Percentiles rank a stretch among this genome's conserved stretches.
phyloP scores from a whole-genome alignment of 2,797 vertebrate species.

The Phataginus tetradactyla region DNA sequence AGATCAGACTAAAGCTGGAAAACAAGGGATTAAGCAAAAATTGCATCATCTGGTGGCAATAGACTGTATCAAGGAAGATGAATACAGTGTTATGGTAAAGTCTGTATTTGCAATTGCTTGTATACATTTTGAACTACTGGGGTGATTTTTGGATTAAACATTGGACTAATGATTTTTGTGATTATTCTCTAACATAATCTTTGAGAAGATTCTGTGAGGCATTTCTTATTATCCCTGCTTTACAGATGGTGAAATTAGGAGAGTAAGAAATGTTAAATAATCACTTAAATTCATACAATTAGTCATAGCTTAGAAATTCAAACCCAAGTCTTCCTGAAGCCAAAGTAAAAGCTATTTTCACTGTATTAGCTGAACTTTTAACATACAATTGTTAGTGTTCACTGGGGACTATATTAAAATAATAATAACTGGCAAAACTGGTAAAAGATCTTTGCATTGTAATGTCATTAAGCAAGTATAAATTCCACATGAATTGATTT shows the following conservation, averaged over 20 bases:
- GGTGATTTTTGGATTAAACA: neutral
- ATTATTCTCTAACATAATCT: neutral
- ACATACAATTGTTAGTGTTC: neutral
- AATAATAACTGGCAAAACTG: neutral
- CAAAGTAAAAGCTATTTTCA: neutral
- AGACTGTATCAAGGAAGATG: neutral
- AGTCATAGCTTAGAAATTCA: neutral
- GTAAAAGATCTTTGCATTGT: neutral
- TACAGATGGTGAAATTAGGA: conserved; percentile 4
- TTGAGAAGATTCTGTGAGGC: neutral
- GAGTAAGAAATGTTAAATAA: neutral
- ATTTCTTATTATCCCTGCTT: neutral
- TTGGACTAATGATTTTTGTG: neutral
- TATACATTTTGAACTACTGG: neutral
- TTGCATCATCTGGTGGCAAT: neutral
- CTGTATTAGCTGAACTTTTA: neutral
- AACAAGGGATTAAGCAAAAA: neutral
- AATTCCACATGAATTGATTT: conserved; percentile 17
- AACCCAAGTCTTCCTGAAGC: neutral
- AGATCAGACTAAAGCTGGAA: neutral
- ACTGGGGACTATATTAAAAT: neutral
- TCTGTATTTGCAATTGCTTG: neutral
- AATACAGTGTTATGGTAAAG: neutral
- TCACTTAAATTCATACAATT: neutral
- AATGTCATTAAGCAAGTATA: neutral